Percentiles rank a stretch among this genome's conserved stretches.
These are phyloP conservation scores for Tridacna gigas DNA, from an alignment of 2,888 invertebrate species.

Conservation along the genomic window DNA sequence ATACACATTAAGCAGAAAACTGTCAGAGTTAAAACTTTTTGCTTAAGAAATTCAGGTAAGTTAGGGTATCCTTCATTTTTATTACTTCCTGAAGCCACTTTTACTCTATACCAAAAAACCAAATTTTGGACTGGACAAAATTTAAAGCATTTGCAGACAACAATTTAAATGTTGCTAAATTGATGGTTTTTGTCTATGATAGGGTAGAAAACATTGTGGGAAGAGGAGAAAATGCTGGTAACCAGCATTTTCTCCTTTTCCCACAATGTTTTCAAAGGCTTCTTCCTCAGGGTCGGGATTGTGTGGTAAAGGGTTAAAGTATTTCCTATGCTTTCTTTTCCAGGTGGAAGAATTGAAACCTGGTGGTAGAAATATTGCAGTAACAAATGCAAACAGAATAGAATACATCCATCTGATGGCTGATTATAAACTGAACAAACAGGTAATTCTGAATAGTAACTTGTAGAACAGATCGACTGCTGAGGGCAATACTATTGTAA, in stretches of 20 bases:
- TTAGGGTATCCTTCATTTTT: no score
- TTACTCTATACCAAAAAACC: no score
- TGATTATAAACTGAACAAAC: conserved; percentile 96
- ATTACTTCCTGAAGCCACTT: no score
- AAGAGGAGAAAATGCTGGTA: neutral
- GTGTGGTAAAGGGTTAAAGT: no score
- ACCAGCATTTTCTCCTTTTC: neutral
- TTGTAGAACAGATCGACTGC: neutral
- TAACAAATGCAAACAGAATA: conserved; percentile 95
- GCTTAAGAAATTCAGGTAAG: no score
- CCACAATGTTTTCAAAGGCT: neutral
- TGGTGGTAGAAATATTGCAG: conserved; percentile 94
- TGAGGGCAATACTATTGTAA: no score
- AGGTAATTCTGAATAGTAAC: conserved; percentile 85
- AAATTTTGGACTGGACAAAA: no score
- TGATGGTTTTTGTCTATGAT: no score
- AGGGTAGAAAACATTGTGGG: neutral
- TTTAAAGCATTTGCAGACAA: no score
- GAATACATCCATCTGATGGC: conserved; percentile 98
- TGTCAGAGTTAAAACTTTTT: no score
- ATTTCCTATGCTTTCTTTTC: neutral
- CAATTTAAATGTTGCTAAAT: no score
- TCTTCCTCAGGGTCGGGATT: neutral
- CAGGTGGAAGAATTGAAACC: conserved; percentile 94
- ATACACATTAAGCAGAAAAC: no score